Base-by-base conservation (phyloP, 1,140 invertebrate genomes). In the Cepaea nemoralis region DNA sequence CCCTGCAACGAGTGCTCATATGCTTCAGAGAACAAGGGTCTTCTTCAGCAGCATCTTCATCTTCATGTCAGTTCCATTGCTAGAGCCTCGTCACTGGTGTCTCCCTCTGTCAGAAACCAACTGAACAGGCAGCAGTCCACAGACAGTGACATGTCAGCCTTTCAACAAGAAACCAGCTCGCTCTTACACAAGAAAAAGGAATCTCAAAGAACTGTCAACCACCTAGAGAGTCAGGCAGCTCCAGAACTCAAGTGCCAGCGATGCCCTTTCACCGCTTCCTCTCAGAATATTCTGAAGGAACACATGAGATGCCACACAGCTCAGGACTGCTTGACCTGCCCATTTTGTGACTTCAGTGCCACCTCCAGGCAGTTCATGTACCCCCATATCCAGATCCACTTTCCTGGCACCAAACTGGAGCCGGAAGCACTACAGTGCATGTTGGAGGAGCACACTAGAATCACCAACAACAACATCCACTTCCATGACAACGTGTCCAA, bases 1-100 rank as follows among this genome's bases (percentile, higher is more conserved):
- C 83, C 80, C 31, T 91, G 90, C 75, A 83, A 80, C 22, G 76
- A 87, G 24, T 91, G 90, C 67, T 86, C 86, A 3, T 91, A 87
- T 84, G 87, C 86, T 73, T 86, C 87, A 31, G 83, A 87, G 31
- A 84, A 86, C 71, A 84, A 81, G 80, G 85, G 85, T 37, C 84
- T 87, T 12, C 78, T 89, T 12, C 84, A 83, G 27, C 88, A 90
- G 77, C 89, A 90, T 81, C 84, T 85, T 74, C 85, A 82, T 59
- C 83, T 89, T 0, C 89, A 90, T 77, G 31, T 31, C 27, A 31
- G 1, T 31, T 1, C 69, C 39, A 10, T 35, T 45, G 37, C 37
- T 10, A 5, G 35, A 10, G 14, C 24, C 8, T 24, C 1, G 6
- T 24, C 69, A 14, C 14, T 10, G 6, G 5, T 37, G 16, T 35